Evolutionary conservation across 2,888 invertebrate species (phyloP), one percentile per base, ranked within the genome.

Genomic region (Amphipyra berbera): DNA sequence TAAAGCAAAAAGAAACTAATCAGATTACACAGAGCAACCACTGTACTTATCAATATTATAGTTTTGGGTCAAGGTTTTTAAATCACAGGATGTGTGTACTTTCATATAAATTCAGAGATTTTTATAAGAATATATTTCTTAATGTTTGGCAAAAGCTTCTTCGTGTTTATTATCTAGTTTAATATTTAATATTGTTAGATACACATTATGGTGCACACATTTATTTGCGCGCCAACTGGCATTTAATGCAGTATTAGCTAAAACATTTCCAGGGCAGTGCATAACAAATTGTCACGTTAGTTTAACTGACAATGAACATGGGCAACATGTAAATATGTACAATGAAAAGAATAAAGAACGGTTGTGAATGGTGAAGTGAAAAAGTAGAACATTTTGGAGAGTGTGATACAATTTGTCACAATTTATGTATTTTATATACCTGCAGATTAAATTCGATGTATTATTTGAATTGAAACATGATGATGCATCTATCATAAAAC

Each of bases 231-330:
- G 58, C 67, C 46, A 47, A 13, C 48, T 71, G 62, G 81, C 81
- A 71, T 81, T 74, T 72, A 68, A 69, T 63, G 64, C 81, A 79
- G 79, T 81, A 79, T 79, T 79, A 81, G 53, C 49, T 58, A 56
- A 65, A 52, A 73, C 70, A 71, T 78, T 78, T 65, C 76, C 76
- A 73, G 50, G 15, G 27, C 52, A 68, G 48, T 52, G 57, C 38
- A 49, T 50, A 46, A 56, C 42, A 54, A 57, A 64, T 57, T 57
- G 44, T 52, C 40, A 50, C 12, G 48, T 61, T 45, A 56, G 30
- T 37, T 50, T 48, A 38, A 48, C 44, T 38, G 27, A 48, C 13
- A 6, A 38, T 46, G 46, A 52, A 58, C 21, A 44, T 46, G 47
- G 35, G 15, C 45, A 44, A 61, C 13, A 15, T 59, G 58, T 76